Base-by-base conservation (phyloP, 2,888 invertebrate species). In the Synanthedon formicaeformis region DNA sequence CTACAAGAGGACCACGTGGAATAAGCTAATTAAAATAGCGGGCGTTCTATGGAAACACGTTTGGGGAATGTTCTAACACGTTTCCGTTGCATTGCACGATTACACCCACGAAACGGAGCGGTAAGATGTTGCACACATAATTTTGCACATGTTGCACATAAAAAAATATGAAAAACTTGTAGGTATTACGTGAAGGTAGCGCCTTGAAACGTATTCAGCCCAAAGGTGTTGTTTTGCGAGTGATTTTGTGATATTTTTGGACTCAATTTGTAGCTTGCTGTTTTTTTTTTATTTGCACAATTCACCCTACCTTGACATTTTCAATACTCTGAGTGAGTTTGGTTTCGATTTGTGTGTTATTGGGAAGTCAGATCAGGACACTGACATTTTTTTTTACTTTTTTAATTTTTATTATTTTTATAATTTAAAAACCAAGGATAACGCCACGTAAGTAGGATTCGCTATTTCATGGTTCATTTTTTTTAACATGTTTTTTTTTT, bases 251-350 rank as follows among this genome's bases (percentile, higher is more conserved):
- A 75, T 79, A 49, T 84, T 81, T 86, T 86, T 84, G 85, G 85
- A 84, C 83, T 83, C 83, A 75, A 71, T 62, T 60, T 63, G 63
- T 14, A 75, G 84, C 84, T 85, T 82, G 62, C 69, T 80, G 74
- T 79, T 73, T 78, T 82, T n/a, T 79, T 71, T 83, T 34, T 34
- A 34, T 34, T 85, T 79, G 82, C 82, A 78, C 75, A 68, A 64
- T 66, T 62, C 67, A 61, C 79, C 83, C 86, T 86, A 85, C 86
- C 86, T 85, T 83, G 83, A 86, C 85, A 85, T 86, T 86, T 72
- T 72, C 81, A 73, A 81, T 67, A 68, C 66, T 75, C 72, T 76
- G 74, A 81, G 69, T 74, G 74, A 85, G 84, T 81, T 72, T 75
- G 71, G 69, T 73, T 73, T 65, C 63, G 14, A 61, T 65, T 16